Percentiles rank a stretch among this genome's conserved stretches.
Conservation (phyloP, 2,113 vertebrate species). For the Sinocyclocheilus anophthalmus region DNA sequence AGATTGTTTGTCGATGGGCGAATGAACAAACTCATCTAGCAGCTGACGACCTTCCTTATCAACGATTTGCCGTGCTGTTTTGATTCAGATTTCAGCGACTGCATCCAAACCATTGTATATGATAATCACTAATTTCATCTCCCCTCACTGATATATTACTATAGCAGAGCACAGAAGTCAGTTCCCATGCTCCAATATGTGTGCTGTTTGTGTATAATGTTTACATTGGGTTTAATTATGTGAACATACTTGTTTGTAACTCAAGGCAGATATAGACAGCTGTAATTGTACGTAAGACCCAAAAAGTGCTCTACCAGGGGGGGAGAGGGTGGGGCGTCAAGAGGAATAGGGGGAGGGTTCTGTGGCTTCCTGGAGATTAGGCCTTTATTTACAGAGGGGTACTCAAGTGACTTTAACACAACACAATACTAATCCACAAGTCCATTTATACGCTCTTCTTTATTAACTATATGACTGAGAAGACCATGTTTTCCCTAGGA, state of each 20-base stretch:
- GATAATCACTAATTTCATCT: slow-evolving; percentile 43
- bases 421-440: slow-evolving; percentile 63
- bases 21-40: slow-evolving; percentile 14
- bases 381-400: slow-evolving; percentile 68
- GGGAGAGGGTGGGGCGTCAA: not conserved
- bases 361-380: slow-evolving; percentile 74
- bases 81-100: slow-evolving; percentile 31
- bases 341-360: slow-evolving; percentile 53
- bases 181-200: slow-evolving; percentile 65
- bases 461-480: slow-evolving; percentile 52
- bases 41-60: slow-evolving; percentile 34
- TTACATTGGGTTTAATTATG: slow-evolving; percentile 55
- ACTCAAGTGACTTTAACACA: slow-evolving; percentile 67
- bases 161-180: slow-evolving; percentile 53
- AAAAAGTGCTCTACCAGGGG: not conserved
- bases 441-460: slow-evolving; percentile 57
- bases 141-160: slow-evolving; percentile 64
- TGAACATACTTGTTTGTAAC: slow-evolving; percentile 30
- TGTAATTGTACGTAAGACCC: slow-evolving; percentile 12
- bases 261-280: not conserved
- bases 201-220: slow-evolving; percentile 45
- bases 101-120: slow-evolving; percentile 6
- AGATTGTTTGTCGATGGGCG: slow-evolving; percentile 23
- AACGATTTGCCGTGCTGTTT: not conserved
- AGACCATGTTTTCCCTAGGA: slow-evolving; percentile 34